Base-by-base conservation (phyloP, 1,140 invertebrate genomes). In the Drosophila nigromelanica region DNA sequence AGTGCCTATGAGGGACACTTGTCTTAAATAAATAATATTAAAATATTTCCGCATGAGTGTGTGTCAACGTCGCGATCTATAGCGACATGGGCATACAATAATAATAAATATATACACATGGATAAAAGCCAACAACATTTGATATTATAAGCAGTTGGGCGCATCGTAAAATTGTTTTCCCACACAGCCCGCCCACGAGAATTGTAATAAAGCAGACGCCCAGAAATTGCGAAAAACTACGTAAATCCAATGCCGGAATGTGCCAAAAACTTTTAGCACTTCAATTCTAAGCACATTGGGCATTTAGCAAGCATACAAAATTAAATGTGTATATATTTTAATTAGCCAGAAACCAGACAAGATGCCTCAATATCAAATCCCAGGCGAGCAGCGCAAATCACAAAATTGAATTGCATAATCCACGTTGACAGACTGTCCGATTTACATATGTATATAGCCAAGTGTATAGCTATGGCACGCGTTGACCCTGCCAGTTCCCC, bases 151-250 rank as follows among this genome's bases (percentile, higher is more conserved):
- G 74, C 76, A 76, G 78, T 81, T 87, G 78, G 56, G 63, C 67
- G 73, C 59, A 85, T 87, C 82, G 75, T 86, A 76, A 86, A 87
- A 86, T 81, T 87, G 67, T 87, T 86, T 85, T 85, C 45, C 73
- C 69, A 74, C 69, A 69, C 64, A 55, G 42, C 33, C 73, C 74
- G 64, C 81, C 45, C 42, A 60, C 71, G 51, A 58, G 24, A 62
- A 74, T 47, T 74, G 81, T 78, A 86, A 86, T 81, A 86, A 85
- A 86, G 51, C 73, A 76, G 74, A 47, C 5, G 40, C 35, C 39
- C 14, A 55, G 10, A 45, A 66, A 45, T 68, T 15, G 58, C 59
- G 48, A 59, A 70, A 30, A 67, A 78, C 66, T 72, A 80, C 78
- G 83, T 71, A 86, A 77, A 87, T 86, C 59, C 59, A n/a, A 39